These are phyloP conservation scores for Oreochromis aureus DNA, from an alignment of 2,113 vertebrate genomes.

Conservation along the genomic window DNA sequence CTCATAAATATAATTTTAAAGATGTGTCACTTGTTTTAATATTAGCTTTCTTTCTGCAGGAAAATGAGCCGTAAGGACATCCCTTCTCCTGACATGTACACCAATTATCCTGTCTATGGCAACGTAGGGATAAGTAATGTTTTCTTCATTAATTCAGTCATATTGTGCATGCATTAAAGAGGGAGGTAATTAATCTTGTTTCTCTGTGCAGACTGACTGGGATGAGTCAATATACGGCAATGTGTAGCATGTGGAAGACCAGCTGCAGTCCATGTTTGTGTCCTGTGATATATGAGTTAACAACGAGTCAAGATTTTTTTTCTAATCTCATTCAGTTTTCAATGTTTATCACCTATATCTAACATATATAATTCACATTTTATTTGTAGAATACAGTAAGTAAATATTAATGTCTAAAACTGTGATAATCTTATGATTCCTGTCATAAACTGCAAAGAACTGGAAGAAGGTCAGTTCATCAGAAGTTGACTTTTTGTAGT, in stretches of 20 bases:
- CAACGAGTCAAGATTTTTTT: neutral
- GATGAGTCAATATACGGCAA: slow-evolving; percentile 46
- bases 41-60: too few species aligned
- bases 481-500: neutral
- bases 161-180: too few species aligned
- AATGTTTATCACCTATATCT: neutral
- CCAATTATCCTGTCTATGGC: too few species aligned
- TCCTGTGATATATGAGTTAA: neutral
- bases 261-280: neutral
- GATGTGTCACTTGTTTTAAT: too few species aligned
- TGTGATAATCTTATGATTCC: neutral
- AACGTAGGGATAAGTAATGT: too few species aligned
- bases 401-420: neutral
- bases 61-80: too few species aligned
- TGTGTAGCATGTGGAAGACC: neutral
- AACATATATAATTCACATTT: neutral
- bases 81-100: too few species aligned
- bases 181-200: neutral
- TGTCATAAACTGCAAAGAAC: neutral
- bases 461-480: neutral
- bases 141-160: too few species aligned
- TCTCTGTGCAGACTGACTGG: neutral
- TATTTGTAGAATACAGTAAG: neutral
- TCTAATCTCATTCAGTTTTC: neutral
- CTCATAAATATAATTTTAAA: too few species aligned